phyloP scores from a whole-genome alignment of 1,140 invertebrate species.

The Schlechtendalia chinensis region DNA sequence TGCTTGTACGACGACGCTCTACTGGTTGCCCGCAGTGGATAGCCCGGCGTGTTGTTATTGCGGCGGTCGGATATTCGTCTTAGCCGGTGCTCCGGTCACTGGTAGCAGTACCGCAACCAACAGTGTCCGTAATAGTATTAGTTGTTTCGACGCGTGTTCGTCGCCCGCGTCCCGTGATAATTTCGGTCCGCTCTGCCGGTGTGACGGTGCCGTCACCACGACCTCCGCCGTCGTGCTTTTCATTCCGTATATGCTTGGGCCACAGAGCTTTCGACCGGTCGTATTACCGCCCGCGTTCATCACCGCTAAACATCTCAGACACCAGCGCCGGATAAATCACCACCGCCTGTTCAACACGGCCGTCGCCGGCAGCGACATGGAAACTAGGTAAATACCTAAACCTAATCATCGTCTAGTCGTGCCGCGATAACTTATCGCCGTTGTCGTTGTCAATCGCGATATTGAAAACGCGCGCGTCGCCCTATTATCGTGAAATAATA shows the following conservation, averaged over 20 bases:
- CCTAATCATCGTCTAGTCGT: background rate
- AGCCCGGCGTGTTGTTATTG: constrained; percentile 18
- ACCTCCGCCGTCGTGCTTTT: constrained; percentile 28
- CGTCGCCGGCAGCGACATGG: background rate
- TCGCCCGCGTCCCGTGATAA: constrained; percentile 9
- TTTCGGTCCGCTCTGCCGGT: background rate
- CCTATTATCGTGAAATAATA: background rate
- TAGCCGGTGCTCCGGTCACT: background rate
- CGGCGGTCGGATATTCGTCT: constrained; percentile 23
- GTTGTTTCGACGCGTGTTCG: constrained; percentile 28
- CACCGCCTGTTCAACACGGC: constrained; percentile 24
- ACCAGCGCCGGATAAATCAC: constrained; percentile 22
- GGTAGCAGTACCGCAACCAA: background rate
- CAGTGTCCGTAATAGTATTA: background rate
- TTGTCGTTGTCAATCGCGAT: background rate
- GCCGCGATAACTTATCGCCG: background rate
- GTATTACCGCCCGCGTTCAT: constrained; percentile 38
- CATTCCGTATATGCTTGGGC: constrained; percentile 40
- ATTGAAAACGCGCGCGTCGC: background rate
- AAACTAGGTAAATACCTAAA: constrained; percentile 41
- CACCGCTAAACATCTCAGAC: constrained; percentile 18
- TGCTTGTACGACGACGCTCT: constrained; percentile 16
- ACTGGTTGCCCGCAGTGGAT: constrained; percentile 43
- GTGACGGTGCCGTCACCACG: constrained; percentile 3
- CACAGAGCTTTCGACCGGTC: constrained; percentile 44